Evolutionary conservation across 2,113 vertebrate genomes (phyloP).

Genomic region (Anser brachyrhynchus): DNA sequence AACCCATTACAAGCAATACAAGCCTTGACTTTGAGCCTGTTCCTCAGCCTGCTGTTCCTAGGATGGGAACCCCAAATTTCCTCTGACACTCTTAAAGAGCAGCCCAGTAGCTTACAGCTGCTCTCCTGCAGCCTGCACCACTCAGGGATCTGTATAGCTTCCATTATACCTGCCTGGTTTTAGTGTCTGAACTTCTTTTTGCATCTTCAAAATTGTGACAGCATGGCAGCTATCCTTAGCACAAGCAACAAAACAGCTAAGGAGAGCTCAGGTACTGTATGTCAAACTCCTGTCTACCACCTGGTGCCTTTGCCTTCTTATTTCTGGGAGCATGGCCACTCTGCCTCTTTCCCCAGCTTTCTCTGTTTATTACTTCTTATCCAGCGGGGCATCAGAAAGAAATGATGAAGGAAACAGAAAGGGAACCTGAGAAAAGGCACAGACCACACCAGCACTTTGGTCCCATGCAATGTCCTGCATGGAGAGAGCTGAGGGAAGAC

Average conservation of each 20-base stretch:
- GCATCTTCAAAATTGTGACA: fast-evolving
- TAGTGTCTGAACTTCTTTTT: background rate
- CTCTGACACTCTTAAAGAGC: background rate
- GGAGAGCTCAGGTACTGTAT: background rate
- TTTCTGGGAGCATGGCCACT: background rate
- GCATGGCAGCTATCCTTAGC: too few relatives aligned
- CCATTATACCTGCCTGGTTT: background rate
- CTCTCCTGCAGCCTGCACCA: background rate
- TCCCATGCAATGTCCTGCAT: background rate
- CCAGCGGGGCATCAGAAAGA: background rate
- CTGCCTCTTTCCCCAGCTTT: background rate
- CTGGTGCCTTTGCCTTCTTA: background rate
- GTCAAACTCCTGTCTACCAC: background rate
- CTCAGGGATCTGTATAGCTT: background rate
- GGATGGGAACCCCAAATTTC: background rate
- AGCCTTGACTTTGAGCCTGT: background rate
- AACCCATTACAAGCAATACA: background rate
- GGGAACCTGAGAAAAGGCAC: background rate
- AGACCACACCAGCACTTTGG: background rate
- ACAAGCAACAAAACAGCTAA: background rate
- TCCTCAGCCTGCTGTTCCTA: background rate
- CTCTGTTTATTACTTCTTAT: background rate
- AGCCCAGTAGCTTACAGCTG: background rate
- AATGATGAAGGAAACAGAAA: background rate
- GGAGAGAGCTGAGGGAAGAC: background rate